Base-by-base conservation (phyloP, 2,113 vertebrate genomes). In the Tichodroma muraria region DNA sequence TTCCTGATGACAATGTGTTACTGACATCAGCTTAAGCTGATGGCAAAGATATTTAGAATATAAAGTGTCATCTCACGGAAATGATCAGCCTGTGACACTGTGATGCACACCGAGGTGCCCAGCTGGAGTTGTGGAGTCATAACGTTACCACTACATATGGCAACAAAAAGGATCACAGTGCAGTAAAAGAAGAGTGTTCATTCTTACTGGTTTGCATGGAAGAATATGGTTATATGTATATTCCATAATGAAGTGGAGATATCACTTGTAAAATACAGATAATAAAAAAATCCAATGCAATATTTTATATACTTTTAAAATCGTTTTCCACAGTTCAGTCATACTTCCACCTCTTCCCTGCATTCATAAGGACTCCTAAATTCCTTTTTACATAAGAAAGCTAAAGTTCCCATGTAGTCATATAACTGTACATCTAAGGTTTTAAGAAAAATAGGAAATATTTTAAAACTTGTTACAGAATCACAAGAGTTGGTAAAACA, bases 1-100 rank as follows among this genome's bases (percentile, higher is more conserved):
- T 96, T 87, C 37, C 53, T 76, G 75, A 89, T 92, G 89, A 94
- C 89, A 93, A 3, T 59, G 89, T 94, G 91, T 85, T 94, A 80
- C 87, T 91, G 93, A 94, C 89, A 76, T 94, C 77, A 96, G 73
- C 84, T 81, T n/a, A 64, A 90, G 45, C 21, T 80, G 92, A 63
- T 90, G 73, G 63, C 31, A 92, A 53, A 87, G 70, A 81, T 57
- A 69, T 81, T 87, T 89, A 88, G 80, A 89, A 96, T 87, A 90
- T 69, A 57, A 87, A 72, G 42, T 89, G 49, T 86, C n/a, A 75
- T 80, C 38, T 66, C 23, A 25, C 0, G 0, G 57, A 89, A 93
- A 28, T 57, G 1, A 60, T 93, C 83, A 88, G 63, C 45, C 47
- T 78, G 60, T 88, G 59, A 70, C 35, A 61, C 18, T 53, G 56